These are phyloP conservation scores for Drepana falcataria DNA, from an alignment of 2,888 invertebrate species.

Conservation along the genomic window DNA sequence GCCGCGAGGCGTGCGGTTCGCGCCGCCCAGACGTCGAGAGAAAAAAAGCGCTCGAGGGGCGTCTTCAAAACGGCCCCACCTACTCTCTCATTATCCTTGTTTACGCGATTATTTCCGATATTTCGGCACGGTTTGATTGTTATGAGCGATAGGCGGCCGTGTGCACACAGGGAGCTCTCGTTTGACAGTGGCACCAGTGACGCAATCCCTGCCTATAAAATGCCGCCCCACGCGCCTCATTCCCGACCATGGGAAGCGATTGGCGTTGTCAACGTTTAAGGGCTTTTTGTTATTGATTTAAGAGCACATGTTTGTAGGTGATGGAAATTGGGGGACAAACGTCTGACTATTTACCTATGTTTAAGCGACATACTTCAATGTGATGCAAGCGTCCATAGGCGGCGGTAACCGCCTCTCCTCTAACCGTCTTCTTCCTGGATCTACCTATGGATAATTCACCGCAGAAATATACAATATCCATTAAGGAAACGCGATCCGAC, in stretches of 20 bases:
- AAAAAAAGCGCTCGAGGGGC: slow-evolving; percentile 70
- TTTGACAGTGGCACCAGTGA: slow-evolving; percentile 66
- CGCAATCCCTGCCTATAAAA: slow-evolving; percentile 70
- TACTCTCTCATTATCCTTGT: slow-evolving; percentile 73
- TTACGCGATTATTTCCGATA: slow-evolving; percentile 69
- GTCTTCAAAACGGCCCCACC: slow-evolving; percentile 67
- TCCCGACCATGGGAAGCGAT: slow-evolving; percentile 58
- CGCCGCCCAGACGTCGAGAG: slow-evolving; percentile 67
- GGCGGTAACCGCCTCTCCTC: no score
- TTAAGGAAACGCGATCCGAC: no score
- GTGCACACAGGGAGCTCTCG: slow-evolving; percentile 67
- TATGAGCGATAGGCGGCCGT: slow-evolving; percentile 51
- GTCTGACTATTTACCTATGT: no score
- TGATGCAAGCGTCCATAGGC: no score
- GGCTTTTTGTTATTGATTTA: slow-evolving; percentile 23
- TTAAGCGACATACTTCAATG: no score
- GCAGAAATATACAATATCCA: no score
- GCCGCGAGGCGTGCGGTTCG: slow-evolving; percentile 65
- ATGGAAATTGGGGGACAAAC: no score
- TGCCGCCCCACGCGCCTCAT: slow-evolving; percentile 66
- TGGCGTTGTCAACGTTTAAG: slow-evolving; percentile 38
- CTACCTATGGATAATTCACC: no score
- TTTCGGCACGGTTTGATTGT: slow-evolving; percentile 59
- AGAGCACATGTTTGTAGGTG: neutral
- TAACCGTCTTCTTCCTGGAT: no score